Conservation (phyloP, 2,797 vertebrate species). For the Amniataba percoides region DNA sequence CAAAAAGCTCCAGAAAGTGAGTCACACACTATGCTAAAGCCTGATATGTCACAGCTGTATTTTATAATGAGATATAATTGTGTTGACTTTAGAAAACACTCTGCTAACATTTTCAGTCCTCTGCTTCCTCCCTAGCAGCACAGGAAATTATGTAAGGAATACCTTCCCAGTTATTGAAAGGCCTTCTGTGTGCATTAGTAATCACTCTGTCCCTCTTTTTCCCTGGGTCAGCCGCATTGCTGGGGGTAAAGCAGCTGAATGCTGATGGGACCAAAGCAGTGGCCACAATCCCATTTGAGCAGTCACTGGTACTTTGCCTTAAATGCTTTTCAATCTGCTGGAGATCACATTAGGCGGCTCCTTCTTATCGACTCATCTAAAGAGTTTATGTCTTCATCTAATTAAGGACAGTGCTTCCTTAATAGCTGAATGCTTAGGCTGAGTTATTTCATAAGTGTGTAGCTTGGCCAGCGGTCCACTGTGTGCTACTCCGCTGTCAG, state of each 20-base stretch:
- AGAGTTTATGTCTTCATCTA: constrained; percentile 82
- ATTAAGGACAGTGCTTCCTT: constrained; percentile 78
- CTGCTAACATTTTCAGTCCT: constrained; percentile 6
- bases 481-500: constrained; percentile 36
- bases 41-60: constrained; percentile 19
- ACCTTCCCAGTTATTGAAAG: constrained; percentile 32
- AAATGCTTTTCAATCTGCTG: constrained; percentile 84
- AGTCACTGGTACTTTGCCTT: constrained; percentile 79
- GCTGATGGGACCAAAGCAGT: constrained; percentile 73
- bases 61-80: constrained; percentile 33
- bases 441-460: constrained; percentile 77
- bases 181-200: constrained; percentile 51
- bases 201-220: constrained; percentile 47
- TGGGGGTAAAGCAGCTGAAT: constrained; percentile 63
- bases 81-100: constrained; percentile 18
- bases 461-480: constrained; percentile 42
- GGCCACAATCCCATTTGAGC: constrained; percentile 75
- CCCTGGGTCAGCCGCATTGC: constrained; percentile 65
- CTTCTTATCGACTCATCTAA: constrained; percentile 83
- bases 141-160: constrained; percentile 21
- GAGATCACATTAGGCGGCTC: constrained; percentile 80
- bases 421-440: constrained; percentile 76
- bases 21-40: background rate
- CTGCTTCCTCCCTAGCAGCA: background rate
- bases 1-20: background rate